Evolutionary conservation across 2,797 vertebrate genomes (phyloP).

Genomic region (Sitta carolinensis): DNA sequence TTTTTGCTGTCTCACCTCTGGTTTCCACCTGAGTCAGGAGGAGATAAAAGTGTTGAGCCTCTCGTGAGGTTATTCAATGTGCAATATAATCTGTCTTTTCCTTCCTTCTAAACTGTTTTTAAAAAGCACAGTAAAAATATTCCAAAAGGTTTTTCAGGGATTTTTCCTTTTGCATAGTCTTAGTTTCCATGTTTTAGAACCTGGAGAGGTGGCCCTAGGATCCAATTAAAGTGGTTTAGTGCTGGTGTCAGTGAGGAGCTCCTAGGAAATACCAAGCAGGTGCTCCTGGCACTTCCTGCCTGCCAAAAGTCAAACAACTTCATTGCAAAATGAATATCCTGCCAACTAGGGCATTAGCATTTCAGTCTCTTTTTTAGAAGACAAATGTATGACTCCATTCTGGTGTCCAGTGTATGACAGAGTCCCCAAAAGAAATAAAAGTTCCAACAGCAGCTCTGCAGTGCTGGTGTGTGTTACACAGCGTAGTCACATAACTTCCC

Average conservation of each 20-base stretch:
- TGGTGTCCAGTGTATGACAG: background rate
- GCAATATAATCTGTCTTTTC: too few relatives aligned
- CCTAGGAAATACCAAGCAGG: background rate
- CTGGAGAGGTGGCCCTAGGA: background rate
- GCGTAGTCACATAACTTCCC: background rate
- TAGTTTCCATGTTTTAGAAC: background rate
- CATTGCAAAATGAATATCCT: background rate
- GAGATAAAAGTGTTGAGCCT: background rate
- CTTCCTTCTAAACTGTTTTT: background rate
- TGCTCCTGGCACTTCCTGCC: background rate
- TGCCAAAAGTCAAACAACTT: background rate
- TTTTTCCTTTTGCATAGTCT: background rate
- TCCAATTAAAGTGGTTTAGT: fast-evolving
- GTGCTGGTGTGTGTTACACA: background rate
- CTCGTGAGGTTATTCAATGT: background rate
- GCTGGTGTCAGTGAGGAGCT: background rate
- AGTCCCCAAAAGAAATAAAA: fast-evolving
- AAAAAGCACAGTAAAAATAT: background rate
- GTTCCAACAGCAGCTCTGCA: background rate
- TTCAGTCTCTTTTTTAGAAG: background rate
- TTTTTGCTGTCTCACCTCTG: background rate
- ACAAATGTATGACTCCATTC: background rate
- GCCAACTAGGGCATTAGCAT: background rate
- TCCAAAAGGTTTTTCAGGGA: background rate
- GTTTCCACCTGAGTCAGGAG: background rate